phyloP scores from a whole-genome alignment of 1,140 invertebrate species.

The Apis florea region DNA sequence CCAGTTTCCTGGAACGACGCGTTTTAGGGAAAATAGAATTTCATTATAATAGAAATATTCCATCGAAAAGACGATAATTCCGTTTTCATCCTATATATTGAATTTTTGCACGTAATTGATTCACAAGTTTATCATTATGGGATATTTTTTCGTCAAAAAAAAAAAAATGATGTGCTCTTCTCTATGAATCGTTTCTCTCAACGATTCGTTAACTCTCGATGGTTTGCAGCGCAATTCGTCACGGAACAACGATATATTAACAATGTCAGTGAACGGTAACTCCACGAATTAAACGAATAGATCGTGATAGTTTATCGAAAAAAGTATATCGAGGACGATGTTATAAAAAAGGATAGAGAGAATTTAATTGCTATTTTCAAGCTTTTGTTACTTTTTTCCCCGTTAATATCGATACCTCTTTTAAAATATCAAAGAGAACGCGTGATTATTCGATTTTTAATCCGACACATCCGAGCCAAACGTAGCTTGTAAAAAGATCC shows the following conservation, averaged over 20 bases:
- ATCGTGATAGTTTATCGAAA: slow-evolving; percentile 32
- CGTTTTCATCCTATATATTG: too few relatives aligned
- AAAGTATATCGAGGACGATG: not conserved
- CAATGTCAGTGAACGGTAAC: not conserved
- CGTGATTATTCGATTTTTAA: not conserved
- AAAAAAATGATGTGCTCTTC: too few relatives aligned
- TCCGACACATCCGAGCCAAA: not conserved
- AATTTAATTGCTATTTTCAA: slow-evolving; percentile 15
- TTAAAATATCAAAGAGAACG: not conserved
- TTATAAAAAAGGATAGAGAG: not conserved
- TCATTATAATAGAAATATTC: not conserved
- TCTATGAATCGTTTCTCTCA: not conserved
- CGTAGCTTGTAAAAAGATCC: not conserved
- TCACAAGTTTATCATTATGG: too few relatives aligned
- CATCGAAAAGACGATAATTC: not conserved
- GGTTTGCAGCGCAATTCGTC: not conserved
- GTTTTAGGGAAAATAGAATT: not conserved
- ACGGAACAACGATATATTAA: slow-evolving; percentile 5
- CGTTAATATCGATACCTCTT: not conserved
- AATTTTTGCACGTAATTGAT: too few relatives aligned
- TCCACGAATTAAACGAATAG: not conserved
- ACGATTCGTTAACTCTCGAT: slow-evolving; percentile 25
- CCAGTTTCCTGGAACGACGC: not conserved
- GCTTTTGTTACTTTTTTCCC: not conserved
- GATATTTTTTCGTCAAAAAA: too few relatives aligned